Conservation (phyloP, 2,888 invertebrate genomes). For the Eretmocerus hayati region DNA sequence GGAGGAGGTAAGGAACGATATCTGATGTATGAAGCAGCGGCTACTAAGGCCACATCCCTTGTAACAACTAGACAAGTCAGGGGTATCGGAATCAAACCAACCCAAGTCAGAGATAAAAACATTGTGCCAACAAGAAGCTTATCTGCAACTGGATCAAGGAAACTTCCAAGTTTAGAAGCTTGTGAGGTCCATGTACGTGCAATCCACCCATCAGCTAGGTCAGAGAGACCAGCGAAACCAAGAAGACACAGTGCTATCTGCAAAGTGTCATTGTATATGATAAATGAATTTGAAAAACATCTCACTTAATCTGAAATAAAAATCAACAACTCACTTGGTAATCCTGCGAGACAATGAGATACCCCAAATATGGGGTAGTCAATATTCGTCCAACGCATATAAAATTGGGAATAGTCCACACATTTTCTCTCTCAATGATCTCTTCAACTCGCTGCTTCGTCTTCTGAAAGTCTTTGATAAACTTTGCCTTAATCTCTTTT, state of each 20-base stretch:
- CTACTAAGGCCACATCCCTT: constrained; percentile 75
- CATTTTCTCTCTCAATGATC: constrained; percentile 78
- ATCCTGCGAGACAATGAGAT: constrained; percentile 75
- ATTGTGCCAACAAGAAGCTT: constrained; percentile 87
- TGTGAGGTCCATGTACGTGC: constrained; percentile 88
- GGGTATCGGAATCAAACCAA: constrained; percentile 73
- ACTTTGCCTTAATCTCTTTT: constrained; percentile 32
- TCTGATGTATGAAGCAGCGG: constrained; percentile 82
- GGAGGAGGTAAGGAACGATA: constrained; percentile 85
- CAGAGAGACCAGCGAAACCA: constrained; percentile 81
- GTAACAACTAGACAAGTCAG: constrained; percentile 76
- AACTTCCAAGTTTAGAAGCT: constrained; percentile 87
- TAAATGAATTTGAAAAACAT: neutral
- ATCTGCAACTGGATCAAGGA: constrained; percentile 94
- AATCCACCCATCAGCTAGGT: constrained; percentile 95
- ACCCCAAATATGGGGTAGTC: constrained; percentile 82
- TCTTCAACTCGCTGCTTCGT: constrained; percentile 65
- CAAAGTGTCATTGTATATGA: constrained; percentile 9
- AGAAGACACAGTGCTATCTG: constrained; percentile 72
- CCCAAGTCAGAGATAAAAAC: constrained; percentile 80
- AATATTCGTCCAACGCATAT: constrained; percentile 79
- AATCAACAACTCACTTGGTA: constrained; percentile 50
- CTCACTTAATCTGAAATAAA: neutral
- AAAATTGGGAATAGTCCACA: constrained; percentile 89
- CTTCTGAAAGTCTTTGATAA: constrained; percentile 35